Base-by-base conservation (phyloP, 2,113 vertebrate species). In the Lucifuga dentata region DNA sequence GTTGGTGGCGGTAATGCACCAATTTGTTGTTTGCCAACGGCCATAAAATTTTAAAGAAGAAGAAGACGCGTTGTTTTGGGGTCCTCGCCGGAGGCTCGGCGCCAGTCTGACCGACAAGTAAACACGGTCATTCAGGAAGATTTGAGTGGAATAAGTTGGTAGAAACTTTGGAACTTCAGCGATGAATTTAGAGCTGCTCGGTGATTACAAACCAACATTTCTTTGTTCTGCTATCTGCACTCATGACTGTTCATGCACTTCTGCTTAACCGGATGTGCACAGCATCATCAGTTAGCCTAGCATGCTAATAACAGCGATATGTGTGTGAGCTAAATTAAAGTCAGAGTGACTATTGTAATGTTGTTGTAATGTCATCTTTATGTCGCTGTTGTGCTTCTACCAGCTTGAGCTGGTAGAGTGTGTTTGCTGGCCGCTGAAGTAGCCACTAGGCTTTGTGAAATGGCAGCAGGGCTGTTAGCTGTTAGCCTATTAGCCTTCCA, bases 151-250 rank as follows among this genome's bases (percentile, higher is more conserved):
- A 20, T 12, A 3, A 8, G 0, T 32, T 39, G 2, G 32, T 38
- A 5, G 5, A 16, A 13, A 53, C 79, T 57, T 3, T 23, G 13
- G 9, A 11, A 23, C 46, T 12, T 5, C 74, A 63, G 55, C 19
- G 2, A 94, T 94, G 93, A 94, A 94, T 43, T 87, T 94, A 5
- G 93, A 94, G 20, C 55, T 94, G 84, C 92, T 94, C 77, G 93
- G 93, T 94, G 80, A 90, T 5, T 32, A 21, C 6, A 3, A 10
- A 12, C 43, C 24, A 1, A 23, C 2, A 0, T 11, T 32, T 20
- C 5, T 46, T 8, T 46, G 1, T 5, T 12, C 36, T 7, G 1
- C 13, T 9, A 26, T n/a, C n/a, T n/a, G n/a, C n/a, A 20, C 5
- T 23, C 1, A 4, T 3, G 11, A 13, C 1, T 38, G 13, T 17